These are phyloP conservation scores for Sanderia malayensis DNA, from an alignment of 30 jellyfish, hydroid and myxozoan species.

Conservation along the genomic window DNA sequence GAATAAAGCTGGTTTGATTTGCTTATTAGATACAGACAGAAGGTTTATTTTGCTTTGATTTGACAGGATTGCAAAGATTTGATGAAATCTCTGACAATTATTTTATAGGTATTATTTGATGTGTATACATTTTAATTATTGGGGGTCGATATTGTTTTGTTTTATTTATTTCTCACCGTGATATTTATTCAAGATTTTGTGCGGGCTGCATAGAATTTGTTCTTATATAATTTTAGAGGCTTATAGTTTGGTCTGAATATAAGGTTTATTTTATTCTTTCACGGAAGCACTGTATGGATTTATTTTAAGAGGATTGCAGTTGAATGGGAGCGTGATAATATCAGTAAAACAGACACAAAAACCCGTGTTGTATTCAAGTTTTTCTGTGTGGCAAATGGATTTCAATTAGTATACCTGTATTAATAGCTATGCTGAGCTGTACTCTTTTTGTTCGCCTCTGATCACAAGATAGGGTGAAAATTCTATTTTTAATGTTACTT, in stretches of 20 bases:
- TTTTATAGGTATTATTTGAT: too few relatives aligned
- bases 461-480: background rate
- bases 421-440: slow-evolving; percentile 6
- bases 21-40: too few relatives aligned
- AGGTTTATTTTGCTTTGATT: too few relatives aligned
- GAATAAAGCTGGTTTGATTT: too few relatives aligned
- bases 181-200: background rate
- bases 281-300: too few relatives aligned
- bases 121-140: background rate
- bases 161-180: too few relatives aligned
- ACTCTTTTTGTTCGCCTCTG: slow-evolving; percentile 8
- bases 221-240: background rate
- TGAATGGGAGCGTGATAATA: background rate
- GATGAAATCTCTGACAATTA: too few relatives aligned
- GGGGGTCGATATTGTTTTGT: background rate
- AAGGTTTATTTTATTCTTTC: background rate
- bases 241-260: background rate
- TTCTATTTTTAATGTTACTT: slow-evolving; percentile 5
- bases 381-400: background rate
- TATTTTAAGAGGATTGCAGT: background rate
- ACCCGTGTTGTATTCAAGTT: background rate
- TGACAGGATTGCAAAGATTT: too few relatives aligned
- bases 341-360: slow-evolving; percentile 6
- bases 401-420: background rate
- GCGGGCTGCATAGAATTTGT: background rate